Base-by-base conservation (phyloP, 2,888 invertebrate species). In the Sinodicranocentrus sp. region DNA sequence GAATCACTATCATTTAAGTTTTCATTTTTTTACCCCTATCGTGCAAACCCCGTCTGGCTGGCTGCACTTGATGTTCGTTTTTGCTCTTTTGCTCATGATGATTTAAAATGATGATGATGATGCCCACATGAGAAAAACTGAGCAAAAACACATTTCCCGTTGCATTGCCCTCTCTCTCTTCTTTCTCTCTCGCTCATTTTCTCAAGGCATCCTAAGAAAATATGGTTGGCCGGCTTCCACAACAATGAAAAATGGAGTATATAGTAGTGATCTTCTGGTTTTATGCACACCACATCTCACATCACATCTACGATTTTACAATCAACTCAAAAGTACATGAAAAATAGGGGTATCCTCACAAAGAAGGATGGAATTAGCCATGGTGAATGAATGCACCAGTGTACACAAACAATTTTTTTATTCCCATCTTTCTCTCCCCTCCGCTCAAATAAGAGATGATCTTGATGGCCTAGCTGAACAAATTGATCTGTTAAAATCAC, bases 101-200 rank as follows among this genome's bases (percentile, higher is more conserved):
- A 39, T 13, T 13, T 39, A 5, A 13, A 10, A 57, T 57, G 21
- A 6, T 57, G 21, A 21, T 57, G 21, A 57, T 48, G 8, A 48
- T 15, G 48, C 3, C 23, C 57, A 57, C 19, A 21, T 21, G 57
- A 57, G 57, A 57, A 57, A 19, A 57, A 21, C 57, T 57, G 52
- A 43, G 67, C 76, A 43, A 76, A 77, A 65, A 65, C 59, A 15
- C 48, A 65, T 79, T 79, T 79, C 79, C 79, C 79, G 79, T 79
- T 79, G 79, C 39, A 72, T 65, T 79, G 79, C 79, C 79, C 79
- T 65, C 23, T 65, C 71, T 59, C 43, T 72, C 43, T 25, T 44
- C 70, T 70, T 17, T 23, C 33, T 33, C 33, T 19, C 59, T 19
- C 10, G 2, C 15, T 15, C 19, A 19, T 3, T 8, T 15, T 52